Percentiles rank a stretch among this genome's conserved stretches.
These are phyloP conservation scores for Trididemnum miniatum DNA, from an alignment of 23 tunicate species.

Conservation along the genomic window DNA sequence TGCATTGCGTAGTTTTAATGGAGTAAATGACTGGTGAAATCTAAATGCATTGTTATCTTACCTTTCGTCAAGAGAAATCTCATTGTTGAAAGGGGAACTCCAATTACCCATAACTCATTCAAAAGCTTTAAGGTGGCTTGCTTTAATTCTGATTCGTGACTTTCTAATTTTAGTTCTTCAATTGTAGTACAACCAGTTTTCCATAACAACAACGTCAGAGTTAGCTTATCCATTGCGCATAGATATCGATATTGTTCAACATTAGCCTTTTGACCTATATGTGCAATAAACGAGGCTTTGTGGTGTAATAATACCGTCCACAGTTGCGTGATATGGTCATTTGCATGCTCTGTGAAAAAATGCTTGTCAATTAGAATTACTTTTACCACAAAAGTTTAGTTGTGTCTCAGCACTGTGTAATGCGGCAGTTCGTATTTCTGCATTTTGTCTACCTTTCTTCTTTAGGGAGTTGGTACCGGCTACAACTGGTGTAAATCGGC, in stretches of 20 bases:
- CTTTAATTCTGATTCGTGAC: neutral
- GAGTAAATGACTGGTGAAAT: no score
- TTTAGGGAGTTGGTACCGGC: no score
- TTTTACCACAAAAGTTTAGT: no score
- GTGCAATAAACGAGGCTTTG: neutral
- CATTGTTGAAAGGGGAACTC: conserved; percentile 35
- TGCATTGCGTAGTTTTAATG: no score
- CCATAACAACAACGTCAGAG: conserved; percentile 37
- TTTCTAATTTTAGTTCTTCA: neutral
- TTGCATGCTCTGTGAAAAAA: neutral
- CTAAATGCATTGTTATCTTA: no score
- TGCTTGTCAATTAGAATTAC: no score
- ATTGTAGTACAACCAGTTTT: neutral
- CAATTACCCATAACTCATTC: conserved; percentile 22
- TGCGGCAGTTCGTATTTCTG: no score
- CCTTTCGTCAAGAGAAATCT: conserved; percentile 40
- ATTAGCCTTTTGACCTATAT: neutral
- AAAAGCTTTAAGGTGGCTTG: conserved; percentile 10
- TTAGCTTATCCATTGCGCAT: conserved; percentile 25
- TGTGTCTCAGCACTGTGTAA: no score
- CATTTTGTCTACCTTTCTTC: no score
- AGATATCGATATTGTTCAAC: neutral
- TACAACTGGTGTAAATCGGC: no score
- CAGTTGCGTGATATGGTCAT: neutral
- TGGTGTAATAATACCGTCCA: neutral